phyloP scores from a whole-genome alignment of 1,140 invertebrate genomes.

The Scaptomyza hsui region DNA sequence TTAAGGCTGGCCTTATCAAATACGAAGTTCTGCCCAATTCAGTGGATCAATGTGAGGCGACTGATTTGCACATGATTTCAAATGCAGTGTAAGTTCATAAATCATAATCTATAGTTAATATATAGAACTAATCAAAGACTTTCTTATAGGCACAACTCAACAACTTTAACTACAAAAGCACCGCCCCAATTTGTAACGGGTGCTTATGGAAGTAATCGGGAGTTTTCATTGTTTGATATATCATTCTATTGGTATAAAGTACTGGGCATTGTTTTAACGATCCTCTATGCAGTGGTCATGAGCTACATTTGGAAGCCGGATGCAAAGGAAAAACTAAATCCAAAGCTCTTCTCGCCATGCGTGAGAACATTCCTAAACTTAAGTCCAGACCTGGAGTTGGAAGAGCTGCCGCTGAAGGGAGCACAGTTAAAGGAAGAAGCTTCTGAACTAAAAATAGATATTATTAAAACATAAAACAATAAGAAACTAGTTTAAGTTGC shows the following conservation, averaged over 20 bases:
- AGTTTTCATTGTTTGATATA: conserved; percentile 86
- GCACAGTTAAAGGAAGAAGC: background rate
- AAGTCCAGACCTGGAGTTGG: conserved; percentile 38
- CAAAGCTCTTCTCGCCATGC: conserved; percentile 63
- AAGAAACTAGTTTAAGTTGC: no score
- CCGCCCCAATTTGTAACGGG: conserved; percentile 48
- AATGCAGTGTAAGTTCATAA: conserved; percentile 61
- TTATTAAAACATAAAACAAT: conserved; percentile 9
- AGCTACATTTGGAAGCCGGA: conserved; percentile 74
- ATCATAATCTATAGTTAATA: background rate
- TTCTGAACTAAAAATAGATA: conserved; percentile 26
- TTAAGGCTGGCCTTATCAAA: conserved; percentile 85
- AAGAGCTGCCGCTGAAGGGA: conserved; percentile 54
- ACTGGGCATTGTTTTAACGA: conserved; percentile 86
- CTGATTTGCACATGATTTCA: conserved; percentile 51
- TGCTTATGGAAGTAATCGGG: conserved; percentile 67
- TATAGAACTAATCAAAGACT: background rate
- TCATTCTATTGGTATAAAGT: conserved; percentile 88
- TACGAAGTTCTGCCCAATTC: conserved; percentile 85
- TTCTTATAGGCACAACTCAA: background rate
- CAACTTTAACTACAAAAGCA: conserved; percentile 36
- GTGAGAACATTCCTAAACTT: conserved; percentile 52
- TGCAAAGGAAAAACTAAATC: conserved; percentile 48
- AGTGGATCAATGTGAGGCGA: conserved; percentile 86
- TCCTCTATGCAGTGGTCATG: conserved; percentile 86